phyloP scores from a whole-genome alignment of 1,140 invertebrate species.

The Mya arenaria region DNA sequence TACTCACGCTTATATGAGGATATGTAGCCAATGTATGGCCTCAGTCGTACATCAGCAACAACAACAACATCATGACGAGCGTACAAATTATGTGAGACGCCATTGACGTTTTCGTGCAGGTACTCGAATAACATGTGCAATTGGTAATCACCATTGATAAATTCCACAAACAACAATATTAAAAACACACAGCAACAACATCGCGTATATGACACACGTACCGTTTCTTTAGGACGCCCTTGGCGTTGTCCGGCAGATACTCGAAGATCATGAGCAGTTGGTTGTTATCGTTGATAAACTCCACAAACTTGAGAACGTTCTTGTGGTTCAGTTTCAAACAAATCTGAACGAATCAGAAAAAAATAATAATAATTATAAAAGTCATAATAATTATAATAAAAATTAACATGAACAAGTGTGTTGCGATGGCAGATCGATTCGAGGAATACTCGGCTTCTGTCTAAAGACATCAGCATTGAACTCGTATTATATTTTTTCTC shows the following conservation, averaged over 20 bases:
- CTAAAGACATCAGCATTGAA: too few species aligned
- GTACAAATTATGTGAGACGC: too few species aligned
- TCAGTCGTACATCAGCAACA: too few species aligned
- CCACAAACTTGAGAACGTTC: conserved; percentile 39
- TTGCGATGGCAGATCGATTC: too few species aligned
- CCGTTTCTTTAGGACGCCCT: conserved; percentile 37
- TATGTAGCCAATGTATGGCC: too few species aligned
- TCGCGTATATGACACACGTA: neutral
- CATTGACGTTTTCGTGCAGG: conserved; percentile 19
- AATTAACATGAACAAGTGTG: too few species aligned
- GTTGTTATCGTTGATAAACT: conserved; percentile 36
- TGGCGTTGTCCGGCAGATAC: conserved; percentile 30
- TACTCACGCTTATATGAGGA: too few species aligned
- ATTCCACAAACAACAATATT: neutral
- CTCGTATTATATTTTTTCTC: too few species aligned
- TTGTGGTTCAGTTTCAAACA: conserved; percentile 24
- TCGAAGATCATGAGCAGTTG: conserved; percentile 45
- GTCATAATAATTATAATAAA: too few species aligned
- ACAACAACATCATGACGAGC: too few species aligned
- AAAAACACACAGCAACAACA: neutral
- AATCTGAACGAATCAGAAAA: conserved; percentile 7
- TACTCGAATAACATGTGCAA: conserved; percentile 35
- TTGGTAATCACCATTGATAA: conserved; percentile 26
- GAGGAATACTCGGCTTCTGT: too few species aligned
- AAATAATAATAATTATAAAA: too few species aligned